Evolutionary conservation across 2,888 invertebrate genomes (phyloP).

Genomic region (Opisthograptis luteolata): DNA sequence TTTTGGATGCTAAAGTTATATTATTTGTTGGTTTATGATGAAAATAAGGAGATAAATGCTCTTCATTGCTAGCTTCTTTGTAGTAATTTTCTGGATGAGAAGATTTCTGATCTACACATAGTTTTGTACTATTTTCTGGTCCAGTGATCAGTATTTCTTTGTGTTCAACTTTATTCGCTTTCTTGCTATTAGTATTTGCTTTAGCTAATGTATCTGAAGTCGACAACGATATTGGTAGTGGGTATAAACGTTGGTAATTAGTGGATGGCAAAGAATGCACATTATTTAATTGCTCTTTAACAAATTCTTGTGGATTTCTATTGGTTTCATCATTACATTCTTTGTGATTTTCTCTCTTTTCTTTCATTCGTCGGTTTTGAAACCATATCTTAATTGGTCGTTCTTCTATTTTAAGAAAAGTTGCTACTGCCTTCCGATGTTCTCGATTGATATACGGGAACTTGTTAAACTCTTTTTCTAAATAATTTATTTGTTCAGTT

Average conservation of each 20-base stretch:
- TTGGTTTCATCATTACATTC: conserved; percentile 44
- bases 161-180: not conserved
- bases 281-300: conserved; percentile 53
- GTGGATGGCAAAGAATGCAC: conserved; percentile 39
- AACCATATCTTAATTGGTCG: conserved; percentile 94
- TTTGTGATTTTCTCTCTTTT: conserved; percentile 82
- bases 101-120: not conserved
- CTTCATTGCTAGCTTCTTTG: conserved; percentile 10
- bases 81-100: conserved; percentile 11
- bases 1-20: not conserved
- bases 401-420: conserved; percentile 86
- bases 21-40: not conserved
- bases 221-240: conserved; percentile 44
- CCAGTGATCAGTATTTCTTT: not conserved
- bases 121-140: conserved; percentile 10
- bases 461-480: conserved; percentile 89
- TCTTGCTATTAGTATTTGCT: conserved; percentile 7
- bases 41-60: conserved; percentile 8
- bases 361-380: conserved; percentile 91
- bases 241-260: conserved; percentile 42
- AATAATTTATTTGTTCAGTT: conserved; percentile 87
- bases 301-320: conserved; percentile 35
- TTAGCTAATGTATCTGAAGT: conserved; percentile 13
- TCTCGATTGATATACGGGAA: conserved; percentile 88
- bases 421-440: conserved; percentile 87